Conservation (phyloP, 2,797 vertebrate genomes). For the Benthosema pterotum region DNA sequence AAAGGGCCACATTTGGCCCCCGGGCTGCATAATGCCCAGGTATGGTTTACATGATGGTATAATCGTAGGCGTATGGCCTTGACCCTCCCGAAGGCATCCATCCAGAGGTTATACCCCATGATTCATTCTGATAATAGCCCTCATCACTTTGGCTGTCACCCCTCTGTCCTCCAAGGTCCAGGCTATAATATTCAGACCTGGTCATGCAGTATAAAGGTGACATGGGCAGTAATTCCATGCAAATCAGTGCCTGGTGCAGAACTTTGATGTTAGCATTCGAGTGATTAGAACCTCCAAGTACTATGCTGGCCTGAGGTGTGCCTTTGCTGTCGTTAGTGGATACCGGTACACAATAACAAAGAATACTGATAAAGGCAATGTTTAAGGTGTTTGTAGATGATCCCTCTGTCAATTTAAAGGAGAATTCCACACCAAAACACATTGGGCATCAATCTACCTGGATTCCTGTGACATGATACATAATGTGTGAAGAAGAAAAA, state of each 20-base stretch:
- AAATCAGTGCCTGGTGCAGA: constrained; percentile 36
- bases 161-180: constrained; percentile 48
- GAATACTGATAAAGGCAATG: constrained; percentile 1
- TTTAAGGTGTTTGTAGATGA: constrained; percentile 6
- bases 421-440: too few species aligned
- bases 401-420: background rate
- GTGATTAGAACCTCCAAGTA: background rate
- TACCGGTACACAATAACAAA: background rate
- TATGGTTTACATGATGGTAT: constrained; percentile 67
- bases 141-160: constrained; percentile 73
- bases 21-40: too few species aligned
- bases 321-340: background rate
- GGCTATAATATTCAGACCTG: constrained; percentile 56
- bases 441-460: too few species aligned
- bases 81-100: constrained; percentile 65
- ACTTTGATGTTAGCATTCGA: constrained; percentile 35
- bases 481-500: too few species aligned
- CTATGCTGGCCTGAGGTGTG: constrained; percentile 16
- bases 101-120: constrained; percentile 66
- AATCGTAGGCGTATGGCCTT: constrained; percentile 61
- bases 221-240: constrained; percentile 47
- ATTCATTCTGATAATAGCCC: constrained; percentile 73
- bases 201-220: constrained; percentile 32
- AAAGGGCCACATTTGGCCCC: too few species aligned
- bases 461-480: too few species aligned